Base-by-base conservation (phyloP, 2,888 invertebrate genomes). In the Toxonevra muliebris region DNA sequence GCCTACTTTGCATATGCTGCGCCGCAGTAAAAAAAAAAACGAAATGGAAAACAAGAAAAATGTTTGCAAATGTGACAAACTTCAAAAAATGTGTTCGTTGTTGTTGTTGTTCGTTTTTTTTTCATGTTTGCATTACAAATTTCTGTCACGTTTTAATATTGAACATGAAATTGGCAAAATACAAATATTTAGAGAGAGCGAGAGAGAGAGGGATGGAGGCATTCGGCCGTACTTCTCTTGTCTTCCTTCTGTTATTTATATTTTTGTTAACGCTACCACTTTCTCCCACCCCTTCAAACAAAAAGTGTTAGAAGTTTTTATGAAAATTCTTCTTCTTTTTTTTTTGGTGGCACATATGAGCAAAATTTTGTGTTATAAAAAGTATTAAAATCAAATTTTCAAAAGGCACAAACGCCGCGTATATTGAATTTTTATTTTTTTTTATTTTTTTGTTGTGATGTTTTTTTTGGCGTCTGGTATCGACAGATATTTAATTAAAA, bases 401-500 rank as follows among this genome's bases (percentile, higher is more conserved):
- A n/a, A n/a, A n/a, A n/a, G n/a, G 30, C 30, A 30, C 2, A 30
- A 30, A 30, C 30, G 30, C 3, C 30, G 30, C 2, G 30, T 7
- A 30, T 30, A 30, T 30, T 30, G n/a, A 41, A 10, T 58, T 40
- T 43, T 1, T 20, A 43, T 59, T 41, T 41, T 15, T 30, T 15
- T 59, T 41, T 1, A 11, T 42, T 2, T 52, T 13, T 48, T 42
- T 61, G n/a, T n/a, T n/a, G 20, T 61, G 41, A 50, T 41, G n/a
- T 20, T 65, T 48, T 20, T 48, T n/a, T 7, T 40, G 17, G 43
- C 70, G 66, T 73, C 73, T 74, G 73, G 60, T 69, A 60, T 61
- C 69, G 73, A 76, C 75, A 74, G 71, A 71, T 66, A 63, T 73
- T 76, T 76, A 75, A 76, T 76, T 76, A 73, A 75, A 75, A 76